Evolutionary conservation across 1,140 invertebrate genomes (phyloP).

Genomic region (Helicoverpa armigera): DNA sequence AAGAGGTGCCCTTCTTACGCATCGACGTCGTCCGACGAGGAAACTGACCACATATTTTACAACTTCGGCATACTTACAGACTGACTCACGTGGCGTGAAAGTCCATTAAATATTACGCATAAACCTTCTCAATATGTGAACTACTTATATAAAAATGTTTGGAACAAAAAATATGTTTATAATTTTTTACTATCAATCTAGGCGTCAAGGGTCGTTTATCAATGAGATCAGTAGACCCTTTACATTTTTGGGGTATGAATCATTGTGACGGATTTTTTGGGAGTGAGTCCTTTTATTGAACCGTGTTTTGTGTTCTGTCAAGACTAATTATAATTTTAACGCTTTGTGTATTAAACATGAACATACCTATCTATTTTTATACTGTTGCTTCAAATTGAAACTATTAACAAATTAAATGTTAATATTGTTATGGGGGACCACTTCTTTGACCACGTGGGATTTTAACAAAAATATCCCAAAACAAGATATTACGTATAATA

Average conservation of each 20-base stretch:
- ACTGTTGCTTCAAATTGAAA: not conserved
- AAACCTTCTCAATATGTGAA: slow-evolving; percentile 17
- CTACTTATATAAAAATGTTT: slow-evolving; percentile 1
- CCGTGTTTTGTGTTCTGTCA: too few species aligned
- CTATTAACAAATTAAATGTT: not conserved
- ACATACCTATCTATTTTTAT: too few species aligned
- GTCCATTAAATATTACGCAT: slow-evolving; percentile 54
- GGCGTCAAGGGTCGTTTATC: slow-evolving; percentile 36
- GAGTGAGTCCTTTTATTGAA: not conserved
- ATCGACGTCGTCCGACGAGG: slow-evolving; percentile 47
- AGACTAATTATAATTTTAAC: too few species aligned
- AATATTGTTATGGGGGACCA: not conserved
- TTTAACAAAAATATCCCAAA: not conserved
- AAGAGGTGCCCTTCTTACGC: slow-evolving; percentile 37
- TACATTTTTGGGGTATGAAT: slow-evolving; percentile 56
- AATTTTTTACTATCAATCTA: slow-evolving; percentile 2
- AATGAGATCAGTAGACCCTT: slow-evolving; percentile 35
- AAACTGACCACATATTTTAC: slow-evolving; percentile 68
- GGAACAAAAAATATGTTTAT: slow-evolving; percentile 7
- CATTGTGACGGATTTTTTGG: slow-evolving; percentile 41
- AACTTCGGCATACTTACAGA: slow-evolving; percentile 65
- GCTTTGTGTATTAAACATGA: too few species aligned
- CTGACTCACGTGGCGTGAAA: slow-evolving; percentile 73
- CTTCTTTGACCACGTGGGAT: not conserved
- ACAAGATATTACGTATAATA: not conserved